A percentile compares a stretch with the other conserved stretches of the same genome.
Evolutionary conservation across 2,797 vertebrate species (phyloP).

Genomic region (Danio choprae): DNA sequence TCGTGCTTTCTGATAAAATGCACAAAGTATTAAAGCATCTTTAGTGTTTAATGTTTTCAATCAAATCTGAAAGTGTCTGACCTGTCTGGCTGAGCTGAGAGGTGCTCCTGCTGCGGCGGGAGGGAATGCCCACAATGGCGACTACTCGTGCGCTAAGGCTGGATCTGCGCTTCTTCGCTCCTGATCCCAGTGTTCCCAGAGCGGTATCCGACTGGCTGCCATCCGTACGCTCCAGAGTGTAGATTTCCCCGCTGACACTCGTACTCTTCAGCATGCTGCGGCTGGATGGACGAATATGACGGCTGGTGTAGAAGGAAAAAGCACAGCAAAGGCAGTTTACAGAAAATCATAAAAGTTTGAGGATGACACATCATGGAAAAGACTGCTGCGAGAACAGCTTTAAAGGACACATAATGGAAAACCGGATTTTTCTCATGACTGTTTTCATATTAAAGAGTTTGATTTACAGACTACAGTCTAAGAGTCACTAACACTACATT

Average conservation of each 20-base stretch:
- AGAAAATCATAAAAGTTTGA: background rate
- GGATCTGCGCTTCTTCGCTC: conserved; percentile 93
- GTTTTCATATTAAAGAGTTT: conserved; percentile 1
- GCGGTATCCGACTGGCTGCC: conserved; percentile 99
- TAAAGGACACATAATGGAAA: conserved; percentile 2
- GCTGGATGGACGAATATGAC: conserved; percentile 91
- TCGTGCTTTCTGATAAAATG: too few relatives aligned
- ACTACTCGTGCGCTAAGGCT: conserved; percentile 97
- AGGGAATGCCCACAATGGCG: conserved; percentile 87
- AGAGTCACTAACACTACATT: background rate
- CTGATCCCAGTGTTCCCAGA: conserved; percentile 88
- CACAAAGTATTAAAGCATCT: too few relatives aligned
- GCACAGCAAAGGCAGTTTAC: background rate
- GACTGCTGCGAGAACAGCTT: background rate
- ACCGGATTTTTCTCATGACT: background rate
- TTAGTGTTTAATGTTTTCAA: too few relatives aligned
- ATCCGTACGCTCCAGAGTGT: conserved; percentile 91
- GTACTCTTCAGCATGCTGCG: conserved; percentile 94
- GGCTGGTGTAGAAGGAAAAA: conserved; percentile 71
- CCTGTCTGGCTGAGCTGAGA: conserved; percentile 97
- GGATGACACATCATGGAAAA: conserved; percentile 26
- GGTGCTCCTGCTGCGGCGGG: conserved; percentile 93
- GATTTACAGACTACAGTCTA: background rate
- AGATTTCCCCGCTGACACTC: conserved; percentile 96
- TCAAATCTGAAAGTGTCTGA: conserved; percentile 61